These are phyloP conservation scores for Vulpes lagopus DNA, from an alignment of 2,113 vertebrate species.

Conservation along the genomic window DNA sequence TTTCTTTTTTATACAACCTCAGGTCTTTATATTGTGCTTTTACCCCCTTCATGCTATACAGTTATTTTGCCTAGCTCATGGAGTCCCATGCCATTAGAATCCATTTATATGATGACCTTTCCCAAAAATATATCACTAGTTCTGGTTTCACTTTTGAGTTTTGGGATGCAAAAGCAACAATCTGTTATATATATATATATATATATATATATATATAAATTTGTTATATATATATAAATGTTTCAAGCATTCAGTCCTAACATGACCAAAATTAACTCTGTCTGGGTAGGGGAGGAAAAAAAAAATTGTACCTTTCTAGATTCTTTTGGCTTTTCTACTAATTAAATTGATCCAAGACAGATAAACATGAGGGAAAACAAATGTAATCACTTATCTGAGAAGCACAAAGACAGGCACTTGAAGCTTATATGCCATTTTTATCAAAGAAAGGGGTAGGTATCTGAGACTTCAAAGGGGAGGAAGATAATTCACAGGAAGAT, in stretches of 20 bases:
- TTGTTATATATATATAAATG: background rate
- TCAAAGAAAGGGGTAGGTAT: background rate
- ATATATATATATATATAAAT: too few species aligned
- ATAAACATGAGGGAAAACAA: background rate
- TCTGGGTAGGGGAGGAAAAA: background rate
- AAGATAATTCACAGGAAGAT: background rate
- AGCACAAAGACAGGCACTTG: background rate
- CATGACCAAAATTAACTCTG: background rate
- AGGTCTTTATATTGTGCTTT: background rate
- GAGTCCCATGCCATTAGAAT: background rate
- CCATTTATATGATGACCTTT: background rate
- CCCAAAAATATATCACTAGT: background rate
- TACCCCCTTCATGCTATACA: background rate
- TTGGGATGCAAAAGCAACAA: background rate
- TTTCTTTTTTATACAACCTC: background rate
- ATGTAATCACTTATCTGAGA: background rate
- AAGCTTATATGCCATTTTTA: background rate
- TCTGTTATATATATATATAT: background rate
- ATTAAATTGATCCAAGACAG: background rate
- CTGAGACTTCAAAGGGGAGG: background rate
- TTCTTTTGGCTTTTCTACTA: background rate
- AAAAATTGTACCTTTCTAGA: background rate
- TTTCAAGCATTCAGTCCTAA: background rate
- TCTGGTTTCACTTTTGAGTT: background rate
- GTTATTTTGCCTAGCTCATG: background rate